phyloP scores from a whole-genome alignment of 2,113 vertebrate genomes.

The Chlamydotis undulata region DNA sequence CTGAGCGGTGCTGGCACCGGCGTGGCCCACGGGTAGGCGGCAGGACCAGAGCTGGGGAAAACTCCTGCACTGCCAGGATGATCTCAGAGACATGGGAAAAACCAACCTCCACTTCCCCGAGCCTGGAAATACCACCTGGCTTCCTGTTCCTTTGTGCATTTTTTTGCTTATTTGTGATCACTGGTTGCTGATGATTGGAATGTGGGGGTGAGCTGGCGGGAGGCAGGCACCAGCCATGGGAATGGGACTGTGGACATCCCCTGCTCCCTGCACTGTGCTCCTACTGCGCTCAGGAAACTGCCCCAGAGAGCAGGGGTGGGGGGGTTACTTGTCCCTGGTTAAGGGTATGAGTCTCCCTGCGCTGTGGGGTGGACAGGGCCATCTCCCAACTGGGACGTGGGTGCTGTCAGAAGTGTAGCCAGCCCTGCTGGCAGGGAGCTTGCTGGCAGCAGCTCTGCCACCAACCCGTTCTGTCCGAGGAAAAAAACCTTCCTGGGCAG shows the following conservation, averaged over 20 bases:
- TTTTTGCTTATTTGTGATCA: not conserved
- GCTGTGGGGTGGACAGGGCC: rapidly evolving
- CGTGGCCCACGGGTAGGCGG: rapidly evolving
- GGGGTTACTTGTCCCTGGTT: not conserved
- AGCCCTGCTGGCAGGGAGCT: not conserved
- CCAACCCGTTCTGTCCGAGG: not conserved
- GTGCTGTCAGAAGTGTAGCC: not conserved
- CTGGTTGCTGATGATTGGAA: not conserved
- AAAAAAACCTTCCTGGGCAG: not conserved
- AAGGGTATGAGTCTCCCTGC: not conserved
- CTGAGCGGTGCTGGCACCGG: not conserved
- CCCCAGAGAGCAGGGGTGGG: not conserved
- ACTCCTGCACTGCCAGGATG: not conserved
- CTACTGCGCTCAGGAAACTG: not conserved
- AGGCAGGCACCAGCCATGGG: not conserved
- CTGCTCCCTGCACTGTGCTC: rapidly evolving
- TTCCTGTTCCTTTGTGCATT: not conserved
- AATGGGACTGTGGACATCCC: not conserved
- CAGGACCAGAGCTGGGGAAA: rapidly evolving
- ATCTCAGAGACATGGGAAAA: not conserved
- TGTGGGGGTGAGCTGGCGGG: rapidly evolving
- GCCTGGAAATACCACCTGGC: not conserved
- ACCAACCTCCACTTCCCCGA: not conserved
- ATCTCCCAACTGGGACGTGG: not conserved
- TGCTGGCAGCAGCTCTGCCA: not conserved